Evolutionary conservation across 2,888 invertebrate genomes (phyloP).

Genomic region (Tricholauxania praeusta): DNA sequence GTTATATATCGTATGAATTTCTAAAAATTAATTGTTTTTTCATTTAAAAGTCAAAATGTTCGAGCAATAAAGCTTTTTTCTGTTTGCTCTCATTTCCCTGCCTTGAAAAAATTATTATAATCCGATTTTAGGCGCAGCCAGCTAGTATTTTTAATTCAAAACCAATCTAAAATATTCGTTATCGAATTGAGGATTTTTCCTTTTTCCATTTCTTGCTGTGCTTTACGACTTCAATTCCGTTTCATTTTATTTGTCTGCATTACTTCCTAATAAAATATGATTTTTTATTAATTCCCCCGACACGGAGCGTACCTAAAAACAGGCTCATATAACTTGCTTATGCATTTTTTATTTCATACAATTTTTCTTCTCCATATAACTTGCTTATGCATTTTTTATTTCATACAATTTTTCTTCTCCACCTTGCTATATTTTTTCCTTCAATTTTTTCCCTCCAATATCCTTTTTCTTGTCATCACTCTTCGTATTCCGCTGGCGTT

Average conservation of each 20-base stretch:
- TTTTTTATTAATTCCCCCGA: constrained; percentile 14
- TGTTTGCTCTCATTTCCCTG: no score
- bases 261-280: constrained; percentile 17
- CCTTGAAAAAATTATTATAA: neutral
- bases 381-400: constrained; percentile 12
- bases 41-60: no score
- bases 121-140: neutral
- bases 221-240: neutral
- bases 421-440: neutral
- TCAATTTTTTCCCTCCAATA: neutral
- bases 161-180: no score
- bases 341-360: constrained; percentile 4
- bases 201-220: neutral
- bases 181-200: neutral
- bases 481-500: neutral
- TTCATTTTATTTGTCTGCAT: constrained; percentile 5
- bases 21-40: no score
- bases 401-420: neutral
- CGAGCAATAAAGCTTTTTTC: no score
- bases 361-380: neutral
- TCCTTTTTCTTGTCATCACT: neutral
- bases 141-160: no score
- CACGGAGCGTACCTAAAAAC: constrained; percentile 1
- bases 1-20: no score
- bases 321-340: constrained; percentile 11